Base-by-base conservation (phyloP, 2,797 vertebrate genomes). In the Coregonus ussuriensis region DNA sequence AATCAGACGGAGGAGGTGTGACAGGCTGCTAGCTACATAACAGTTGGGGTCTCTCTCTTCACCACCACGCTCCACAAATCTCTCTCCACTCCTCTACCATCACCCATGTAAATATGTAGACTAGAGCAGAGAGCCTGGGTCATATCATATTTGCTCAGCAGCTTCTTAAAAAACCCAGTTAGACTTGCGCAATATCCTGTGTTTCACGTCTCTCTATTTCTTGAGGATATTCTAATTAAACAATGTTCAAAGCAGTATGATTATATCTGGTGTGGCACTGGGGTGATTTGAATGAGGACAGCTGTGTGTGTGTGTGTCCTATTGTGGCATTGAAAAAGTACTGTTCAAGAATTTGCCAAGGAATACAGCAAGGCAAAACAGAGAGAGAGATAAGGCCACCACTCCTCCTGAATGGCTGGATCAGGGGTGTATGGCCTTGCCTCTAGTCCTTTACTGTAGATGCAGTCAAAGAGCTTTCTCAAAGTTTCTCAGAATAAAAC, bases 151-250 rank as follows among this genome's bases (percentile, higher is more conserved):
- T 56, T 47, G 7, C 41, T 47, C 9, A 11, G 41, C 41, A 47
- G 41, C 41, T 47, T 41, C 41, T 41, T 47, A 47, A 9, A 47
- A 41, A 41, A 9, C 7, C 1, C 41, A 47, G 52, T 21, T 13
- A 18, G 56, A 53, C 69, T 59, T 25, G 25, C 25, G 33, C 62
- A 79, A 35, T 77, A 35, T 72, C 47, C 65, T 63, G 51, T 80
- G 29, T 59, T 78, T 75, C 33, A 51, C 65, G 21, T 62, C 78
- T 81, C 25, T 14, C 25, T 25, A 25, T 81, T 79, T 74, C 21
- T 71, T 87, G 56, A 37, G 15, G 29, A 62, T 69, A 18, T 56
- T 84, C 25, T 37, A 53, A 15, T 75, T 77, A 74, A 31, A 75
- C 41, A 47, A 47, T 11, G 41, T 47, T 47, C 41, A 47, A 47